These are phyloP conservation scores for Drosophila santomea DNA, from an alignment of 1,140 invertebrate species.

Conservation along the genomic window DNA sequence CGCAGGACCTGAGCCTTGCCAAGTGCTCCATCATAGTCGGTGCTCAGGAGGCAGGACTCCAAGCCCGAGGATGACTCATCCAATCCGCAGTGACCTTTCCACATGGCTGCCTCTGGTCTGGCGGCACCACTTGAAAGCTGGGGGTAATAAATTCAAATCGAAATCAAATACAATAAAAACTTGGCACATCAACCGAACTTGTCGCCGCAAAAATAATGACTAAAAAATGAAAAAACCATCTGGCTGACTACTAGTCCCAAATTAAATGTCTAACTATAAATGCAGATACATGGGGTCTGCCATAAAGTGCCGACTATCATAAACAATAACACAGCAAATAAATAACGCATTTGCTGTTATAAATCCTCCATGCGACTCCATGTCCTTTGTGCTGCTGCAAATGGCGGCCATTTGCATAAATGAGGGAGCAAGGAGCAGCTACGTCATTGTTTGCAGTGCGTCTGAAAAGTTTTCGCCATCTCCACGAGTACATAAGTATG, in stretches of 20 bases:
- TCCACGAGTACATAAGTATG: too few species aligned
- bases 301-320: slow-evolving; percentile 47
- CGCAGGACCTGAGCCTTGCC: slow-evolving; percentile 27
- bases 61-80: slow-evolving; percentile 10
- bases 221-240: slow-evolving; percentile 24
- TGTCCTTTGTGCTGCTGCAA: slow-evolving; percentile 37
- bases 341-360: slow-evolving; percentile 64
- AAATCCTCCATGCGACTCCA: slow-evolving; percentile 44
- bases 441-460: slow-evolving; percentile 64
- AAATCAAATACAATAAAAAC: slow-evolving; percentile 45
- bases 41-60: slow-evolving; percentile 6
- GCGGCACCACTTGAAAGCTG: slow-evolving; percentile 19
- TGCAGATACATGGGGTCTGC: not conserved
- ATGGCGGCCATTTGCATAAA: slow-evolving; percentile 63
- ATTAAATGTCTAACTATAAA: slow-evolving; percentile 26
- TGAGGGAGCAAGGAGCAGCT: slow-evolving; percentile 42
- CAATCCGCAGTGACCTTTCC: slow-evolving; percentile 67
- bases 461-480: slow-evolving; percentile 69
- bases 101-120: slow-evolving; percentile 34
- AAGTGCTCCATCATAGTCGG: slow-evolving; percentile 64
- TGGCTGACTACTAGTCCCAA: slow-evolving; percentile 8
- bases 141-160: slow-evolving; percentile 45
- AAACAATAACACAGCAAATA: slow-evolving; percentile 65
- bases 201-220: slow-evolving; percentile 13
- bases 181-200: slow-evolving; percentile 36